Base-by-base conservation (phyloP, 2,113 vertebrate genomes). In the Microcebus murinus region DNA sequence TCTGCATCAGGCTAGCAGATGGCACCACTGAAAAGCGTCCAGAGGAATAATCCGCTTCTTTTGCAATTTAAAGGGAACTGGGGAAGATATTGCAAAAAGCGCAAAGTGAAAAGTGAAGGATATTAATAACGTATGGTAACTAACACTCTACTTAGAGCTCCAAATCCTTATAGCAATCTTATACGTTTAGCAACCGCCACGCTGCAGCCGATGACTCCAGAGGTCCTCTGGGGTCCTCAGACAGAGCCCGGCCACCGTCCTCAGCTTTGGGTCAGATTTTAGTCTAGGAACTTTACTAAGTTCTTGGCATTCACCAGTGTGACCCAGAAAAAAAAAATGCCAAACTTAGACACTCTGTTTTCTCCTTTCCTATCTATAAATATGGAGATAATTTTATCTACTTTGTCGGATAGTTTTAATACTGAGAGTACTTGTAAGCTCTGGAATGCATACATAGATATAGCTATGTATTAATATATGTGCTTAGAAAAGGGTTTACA, bases 1-100 rank as follows among this genome's bases (percentile, higher is more conserved):
- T 67, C 68, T 29, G 27, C 89, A 94, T 73, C 93, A 94, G 89
- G 95, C 15, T 73, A 91, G 79, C 91, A 96, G 94, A 95, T 93
- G 95, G 68, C 7, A 39, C 31, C 68, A 55, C n/a, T 11, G 21
- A 95, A 96, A 87, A 71, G 77, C 79, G 73, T 36, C 84, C 45
- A 74, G 84, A 85, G 76, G 48, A 89, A 71, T 34, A 34, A 84
- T 50, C 20, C 10, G n/a, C 45, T 65, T 84, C 77, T 88, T 85
- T 76, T 71, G 80, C 6, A 52, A 74, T 95, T 65, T 80, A 61
- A 92, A 95, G 27, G 17, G 52, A 79, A 71, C 29, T 36, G 20
- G 82, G 23, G 52, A 85, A 92, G 45, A 67, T 4, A 36, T 0
- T 71, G 23, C 31, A 87, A 90, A 82, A 86, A 79, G 55, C 10